These are phyloP conservation scores for Ploceus nigricollis DNA, from an alignment of 2,113 vertebrate genomes.

Conservation along the genomic window DNA sequence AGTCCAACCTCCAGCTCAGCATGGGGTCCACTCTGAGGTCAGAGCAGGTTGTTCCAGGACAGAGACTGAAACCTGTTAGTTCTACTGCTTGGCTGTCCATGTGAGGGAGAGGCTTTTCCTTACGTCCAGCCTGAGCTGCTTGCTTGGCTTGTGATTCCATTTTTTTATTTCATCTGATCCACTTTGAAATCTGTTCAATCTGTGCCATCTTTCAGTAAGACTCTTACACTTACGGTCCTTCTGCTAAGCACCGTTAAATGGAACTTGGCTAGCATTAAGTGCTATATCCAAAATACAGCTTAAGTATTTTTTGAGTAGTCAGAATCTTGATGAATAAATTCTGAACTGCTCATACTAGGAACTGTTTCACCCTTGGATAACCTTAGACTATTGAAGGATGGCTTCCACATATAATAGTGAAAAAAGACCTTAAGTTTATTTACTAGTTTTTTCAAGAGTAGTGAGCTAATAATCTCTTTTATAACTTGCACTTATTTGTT, in stretches of 20 bases:
- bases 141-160: background rate
- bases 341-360: background rate
- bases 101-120: background rate
- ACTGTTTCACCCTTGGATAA: background rate
- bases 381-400: background rate
- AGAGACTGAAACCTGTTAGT: background rate
- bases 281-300: background rate
- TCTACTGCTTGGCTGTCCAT: background rate
- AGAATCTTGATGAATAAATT: background rate
- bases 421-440: background rate
- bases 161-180: background rate
- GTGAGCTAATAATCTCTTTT: background rate
- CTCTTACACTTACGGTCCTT: accelerated
- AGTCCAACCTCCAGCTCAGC: background rate
- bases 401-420: background rate
- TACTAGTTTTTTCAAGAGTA: background rate
- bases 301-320: background rate
- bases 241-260: background rate
- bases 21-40: background rate
- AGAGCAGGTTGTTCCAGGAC: background rate
- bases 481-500: background rate
- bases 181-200: background rate
- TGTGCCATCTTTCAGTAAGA: background rate
- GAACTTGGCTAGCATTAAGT: background rate
- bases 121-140: background rate